Evolutionary conservation across 2,113 vertebrate species (phyloP).

Genomic region (Cryptoleucopteryx plumbea): DNA sequence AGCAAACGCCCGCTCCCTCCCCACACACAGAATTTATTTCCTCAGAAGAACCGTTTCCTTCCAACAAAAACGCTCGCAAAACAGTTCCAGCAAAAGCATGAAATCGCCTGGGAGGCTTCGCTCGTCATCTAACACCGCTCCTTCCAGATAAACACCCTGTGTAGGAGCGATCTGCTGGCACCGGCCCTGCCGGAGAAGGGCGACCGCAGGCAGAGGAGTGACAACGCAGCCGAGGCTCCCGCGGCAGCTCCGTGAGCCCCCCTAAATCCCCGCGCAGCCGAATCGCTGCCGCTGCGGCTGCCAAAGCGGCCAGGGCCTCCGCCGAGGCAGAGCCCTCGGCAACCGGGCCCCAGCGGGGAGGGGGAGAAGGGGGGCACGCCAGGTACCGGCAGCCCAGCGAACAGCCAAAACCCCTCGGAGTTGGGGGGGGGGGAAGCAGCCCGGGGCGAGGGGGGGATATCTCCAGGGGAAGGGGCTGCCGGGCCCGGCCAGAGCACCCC

Average conservation of each 20-base stretch:
- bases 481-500: too few relatives aligned
- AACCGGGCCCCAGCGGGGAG: not conserved
- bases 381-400: not conserved
- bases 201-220: not conserved
- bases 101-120: not conserved
- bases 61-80: not conserved
- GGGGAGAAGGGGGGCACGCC: not conserved
- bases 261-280: not conserved
- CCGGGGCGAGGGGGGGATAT: too few relatives aligned
- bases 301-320: not conserved
- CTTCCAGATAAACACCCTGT: not conserved
- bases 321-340: not conserved
- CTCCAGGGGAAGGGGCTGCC: too few relatives aligned
- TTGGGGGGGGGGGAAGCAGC: too few relatives aligned
- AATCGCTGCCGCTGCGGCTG: not conserved
- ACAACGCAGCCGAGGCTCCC: not conserved
- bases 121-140: not conserved
- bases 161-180: not conserved
- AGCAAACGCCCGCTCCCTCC: not conserved
- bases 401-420: not conserved
- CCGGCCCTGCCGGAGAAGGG: not conserved
- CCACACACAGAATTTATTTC: not conserved
- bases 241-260: not conserved
- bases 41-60: not conserved
- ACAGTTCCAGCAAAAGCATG: not conserved